These are phyloP conservation scores for Agonopterix arenella DNA, from an alignment of 2,888 invertebrate species.

Conservation along the genomic window DNA sequence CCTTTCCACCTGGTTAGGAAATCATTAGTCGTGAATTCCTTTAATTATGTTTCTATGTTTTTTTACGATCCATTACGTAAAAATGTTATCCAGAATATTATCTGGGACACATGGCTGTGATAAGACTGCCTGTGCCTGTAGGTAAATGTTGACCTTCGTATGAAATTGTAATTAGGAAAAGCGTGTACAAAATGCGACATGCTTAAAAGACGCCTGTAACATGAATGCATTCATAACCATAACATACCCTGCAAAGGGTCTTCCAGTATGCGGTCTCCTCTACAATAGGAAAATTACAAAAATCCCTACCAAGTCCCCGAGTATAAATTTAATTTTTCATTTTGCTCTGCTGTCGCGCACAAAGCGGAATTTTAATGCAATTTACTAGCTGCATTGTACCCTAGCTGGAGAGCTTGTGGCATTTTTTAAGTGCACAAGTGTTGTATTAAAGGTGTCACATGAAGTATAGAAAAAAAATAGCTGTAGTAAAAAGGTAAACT, in stretches of 20 bases:
- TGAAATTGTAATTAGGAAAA: no score
- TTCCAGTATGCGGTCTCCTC: background rate
- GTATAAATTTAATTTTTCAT: slow-evolving; percentile 36
- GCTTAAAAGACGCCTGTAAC: no score
- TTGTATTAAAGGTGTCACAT: slow-evolving; percentile 32
- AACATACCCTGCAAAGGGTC: background rate
- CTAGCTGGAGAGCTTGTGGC: slow-evolving; percentile 17
- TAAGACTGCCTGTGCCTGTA: no score
- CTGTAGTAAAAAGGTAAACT: background rate
- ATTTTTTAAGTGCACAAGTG: slow-evolving; percentile 31
- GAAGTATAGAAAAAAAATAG: slow-evolving; percentile 1
- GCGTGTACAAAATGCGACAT: no score
- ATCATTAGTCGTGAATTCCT: no score
- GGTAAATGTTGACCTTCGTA: no score
- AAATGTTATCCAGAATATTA: no score
- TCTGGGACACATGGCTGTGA: no score
- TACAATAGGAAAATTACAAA: slow-evolving; percentile 6
- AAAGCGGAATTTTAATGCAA: slow-evolving; percentile 59
- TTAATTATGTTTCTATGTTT: no score
- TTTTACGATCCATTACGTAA: no score
- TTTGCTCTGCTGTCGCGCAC: slow-evolving; percentile 28
- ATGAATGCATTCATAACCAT: background rate
- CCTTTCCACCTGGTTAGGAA: no score
- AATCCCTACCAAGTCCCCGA: slow-evolving; percentile 5
- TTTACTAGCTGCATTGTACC: slow-evolving; percentile 40